These are phyloP conservation scores for Sciurus carolinensis DNA, from an alignment of 2,797 vertebrate species.

Conservation along the genomic window DNA sequence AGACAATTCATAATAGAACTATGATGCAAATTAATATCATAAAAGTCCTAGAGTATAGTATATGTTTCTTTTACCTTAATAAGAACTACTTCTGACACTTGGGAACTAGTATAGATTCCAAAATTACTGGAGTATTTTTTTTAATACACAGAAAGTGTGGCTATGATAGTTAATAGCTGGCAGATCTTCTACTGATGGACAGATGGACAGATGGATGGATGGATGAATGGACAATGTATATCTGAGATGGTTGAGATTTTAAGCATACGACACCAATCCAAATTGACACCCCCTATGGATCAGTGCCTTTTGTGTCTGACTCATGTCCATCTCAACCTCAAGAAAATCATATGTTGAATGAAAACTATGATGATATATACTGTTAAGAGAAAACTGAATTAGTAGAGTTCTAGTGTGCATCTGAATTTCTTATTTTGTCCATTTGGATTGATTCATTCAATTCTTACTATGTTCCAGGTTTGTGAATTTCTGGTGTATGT, in stretches of 20 bases:
- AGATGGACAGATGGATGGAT: neutral
- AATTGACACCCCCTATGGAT: neutral
- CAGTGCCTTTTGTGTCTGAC: neutral
- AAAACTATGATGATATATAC: constrained; percentile 35
- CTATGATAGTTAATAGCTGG: neutral
- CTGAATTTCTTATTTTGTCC: constrained; percentile 52
- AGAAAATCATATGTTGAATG: constrained; percentile 7
- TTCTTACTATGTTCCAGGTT: neutral
- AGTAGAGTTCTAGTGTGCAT: neutral
- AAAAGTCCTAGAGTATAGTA: constrained; percentile 12
- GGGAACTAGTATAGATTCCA: constrained; percentile 38
- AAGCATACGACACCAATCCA: neutral
- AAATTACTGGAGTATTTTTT: constrained; percentile 19
- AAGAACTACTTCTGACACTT: constrained; percentile 40
- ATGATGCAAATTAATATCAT: constrained; percentile 31
- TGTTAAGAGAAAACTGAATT: constrained; percentile 11
- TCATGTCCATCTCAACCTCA: neutral
- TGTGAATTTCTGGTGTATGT: constrained; percentile 27
- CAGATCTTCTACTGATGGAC: neutral
- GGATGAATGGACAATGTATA: neutral
- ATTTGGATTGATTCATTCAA: constrained; percentile 27
- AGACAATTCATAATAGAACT: constrained; percentile 22
- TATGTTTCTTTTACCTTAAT: constrained; percentile 34
- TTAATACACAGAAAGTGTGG: constrained; percentile 45
- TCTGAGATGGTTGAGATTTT: constrained; percentile 13